Base-by-base conservation (phyloP, 1,140 invertebrate genomes). In the Cydia amplana region DNA sequence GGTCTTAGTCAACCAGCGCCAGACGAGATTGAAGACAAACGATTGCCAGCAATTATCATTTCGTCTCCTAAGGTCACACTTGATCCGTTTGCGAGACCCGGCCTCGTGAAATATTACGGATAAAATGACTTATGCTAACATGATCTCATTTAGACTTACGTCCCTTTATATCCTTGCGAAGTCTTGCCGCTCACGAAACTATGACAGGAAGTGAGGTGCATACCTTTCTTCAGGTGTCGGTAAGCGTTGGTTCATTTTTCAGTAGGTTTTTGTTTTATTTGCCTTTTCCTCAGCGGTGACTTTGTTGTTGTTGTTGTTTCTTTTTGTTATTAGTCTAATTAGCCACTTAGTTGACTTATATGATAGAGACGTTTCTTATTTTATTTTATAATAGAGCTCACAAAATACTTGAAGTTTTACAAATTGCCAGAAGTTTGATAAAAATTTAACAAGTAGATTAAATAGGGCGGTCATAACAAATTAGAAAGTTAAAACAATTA, bases 141-240 rank as follows among this genome's bases (percentile, higher is more conserved):
- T 46, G n/a, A 80, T 75, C 76, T 70, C 64, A 70, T 79, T 78
- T 74, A 77, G 70, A 85, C 85, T 77, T 90, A 87, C 77, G 80
- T 20, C 81, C 72, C 81, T 84, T 83, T 20, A 40, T 79, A 80
- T 77, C 79, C 65, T 75, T 72, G 76, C 23, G 74, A 74, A 65
- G 72, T 74, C 75, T 81, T 77, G 73, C 75, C 77, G 80, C 85
- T 86, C 84, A 85, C 83, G 82, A 91, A 91, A 90, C 87, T 91
- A 84, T 86, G 88, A 87, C 87, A 84, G 88, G 90, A 91, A 91
- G 82, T 84, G 75, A 77, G 83, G 77, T 85, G 87, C 87, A 82
- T 91, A 79, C 88, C 88, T 85, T 87, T 89, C 78, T 82, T 78
- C 88, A 89, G 87, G 78, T 79, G 84, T 86, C 72, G 77, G 73